Conservation (phyloP, 2,888 invertebrate genomes). For the Acleris emargana region DNA sequence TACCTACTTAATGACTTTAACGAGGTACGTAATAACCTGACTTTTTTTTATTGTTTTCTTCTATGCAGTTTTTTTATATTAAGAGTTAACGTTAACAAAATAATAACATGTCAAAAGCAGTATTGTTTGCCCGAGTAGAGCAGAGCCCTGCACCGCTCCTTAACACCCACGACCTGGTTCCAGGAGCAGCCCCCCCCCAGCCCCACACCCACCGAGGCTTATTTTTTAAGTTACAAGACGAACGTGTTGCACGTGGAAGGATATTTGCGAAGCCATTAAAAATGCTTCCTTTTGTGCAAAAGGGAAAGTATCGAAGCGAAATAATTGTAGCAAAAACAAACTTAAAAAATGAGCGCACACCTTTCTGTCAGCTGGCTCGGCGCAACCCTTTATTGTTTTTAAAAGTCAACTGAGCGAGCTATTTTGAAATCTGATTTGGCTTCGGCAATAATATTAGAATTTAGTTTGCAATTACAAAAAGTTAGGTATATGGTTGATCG, state of each 20-base stretch:
- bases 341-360: slow-evolving; percentile 61
- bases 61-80: no score
- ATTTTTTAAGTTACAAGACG: slow-evolving; percentile 10
- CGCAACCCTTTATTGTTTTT: slow-evolving; percentile 55
- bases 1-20: background rate
- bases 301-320: slow-evolving; percentile 73
- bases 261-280: slow-evolving; percentile 76
- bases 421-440: slow-evolving; percentile 23
- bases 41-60: no score
- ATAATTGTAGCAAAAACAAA: slow-evolving; percentile 65
- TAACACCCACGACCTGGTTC: background rate
- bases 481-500: no score
- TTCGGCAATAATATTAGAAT: slow-evolving; percentile 10
- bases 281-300: slow-evolving; percentile 67
- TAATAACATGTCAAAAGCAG: no score
- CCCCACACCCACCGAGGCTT: no score
- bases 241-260: slow-evolving; percentile 60
- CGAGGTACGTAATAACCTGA: slow-evolving; percentile 1
- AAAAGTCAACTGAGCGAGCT: slow-evolving; percentile 14
- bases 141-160: no score
- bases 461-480: background rate
- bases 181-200: no score
- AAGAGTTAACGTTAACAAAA: no score
- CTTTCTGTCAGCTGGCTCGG: slow-evolving; percentile 57
- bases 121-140: no score